Percentiles rank a stretch among this genome's conserved stretches.
Evolutionary conservation across 2,113 vertebrate species (phyloP).

Genomic region (Nothoprocta perdicaria): DNA sequence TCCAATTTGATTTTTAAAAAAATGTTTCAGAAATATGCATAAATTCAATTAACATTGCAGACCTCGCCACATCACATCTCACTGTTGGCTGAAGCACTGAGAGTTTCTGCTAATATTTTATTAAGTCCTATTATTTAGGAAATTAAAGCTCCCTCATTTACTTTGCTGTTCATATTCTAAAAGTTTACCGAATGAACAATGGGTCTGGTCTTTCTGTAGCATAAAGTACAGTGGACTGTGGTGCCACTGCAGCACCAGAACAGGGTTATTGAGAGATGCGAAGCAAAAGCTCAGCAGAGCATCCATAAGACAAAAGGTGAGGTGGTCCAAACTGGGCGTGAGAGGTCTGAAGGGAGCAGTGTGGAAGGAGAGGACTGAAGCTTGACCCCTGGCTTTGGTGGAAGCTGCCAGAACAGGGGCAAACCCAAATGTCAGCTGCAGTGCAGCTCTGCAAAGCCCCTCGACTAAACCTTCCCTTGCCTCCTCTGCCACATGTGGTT

Average conservation of each 20-base stretch:
- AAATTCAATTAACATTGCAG: not conserved
- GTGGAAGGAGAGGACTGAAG: not conserved
- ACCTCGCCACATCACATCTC: not conserved
- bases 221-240: not conserved
- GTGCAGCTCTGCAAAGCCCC: not conserved
- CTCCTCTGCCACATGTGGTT: not conserved
- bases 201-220: not conserved
- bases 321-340: not conserved
- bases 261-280: not conserved
- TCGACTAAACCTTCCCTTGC: not conserved
- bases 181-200: not conserved
- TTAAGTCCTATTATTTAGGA: not conserved
- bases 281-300: not conserved
- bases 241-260: not conserved
- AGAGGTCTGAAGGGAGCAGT: not conserved
- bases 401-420: not conserved
- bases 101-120: not conserved
- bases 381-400: not conserved
- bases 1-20: not conserved
- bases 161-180: not conserved
- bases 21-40: not conserved
- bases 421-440: not conserved
- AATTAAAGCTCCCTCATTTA: not conserved
- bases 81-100: not conserved
- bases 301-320: rapidly evolving